Base-by-base conservation (phyloP, 2,113 vertebrate genomes). In the Microcebus ravelobensis region DNA sequence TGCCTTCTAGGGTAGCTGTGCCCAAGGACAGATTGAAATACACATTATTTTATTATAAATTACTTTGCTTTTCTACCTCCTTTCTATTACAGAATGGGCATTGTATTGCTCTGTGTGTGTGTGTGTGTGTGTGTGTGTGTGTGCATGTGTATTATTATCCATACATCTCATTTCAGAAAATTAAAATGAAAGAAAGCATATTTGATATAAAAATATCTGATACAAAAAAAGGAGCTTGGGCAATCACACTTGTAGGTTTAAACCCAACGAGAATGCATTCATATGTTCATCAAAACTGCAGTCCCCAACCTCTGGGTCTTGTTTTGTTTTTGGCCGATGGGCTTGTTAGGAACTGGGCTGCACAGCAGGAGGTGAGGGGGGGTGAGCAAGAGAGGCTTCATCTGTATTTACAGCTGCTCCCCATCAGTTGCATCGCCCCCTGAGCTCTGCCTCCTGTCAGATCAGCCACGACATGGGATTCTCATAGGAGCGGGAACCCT, bases 101-200 rank as follows among this genome's bases (percentile, higher is more conserved):
- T 45, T 13, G 15, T 50, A 6, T n/a, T 50, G 88, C 36, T 20
- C 31, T 36, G 34, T 65, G 73, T 89, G 42, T 80, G 45, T 68
- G 42, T 80, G 45, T 67, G 50, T 79, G 5, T 39, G 39, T 39
- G 4, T 39, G 79, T 70, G n/a, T 85, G 86, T 82, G 42, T 84
- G 59, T 73, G 29, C 10, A 27, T 45, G 31, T 87, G 82, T 55
- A 45, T 90, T 76, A 45, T 90, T 76, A 34, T 27, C n/a, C 29
- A 7, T 65, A 45, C 65, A 74, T 76, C 77, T 73, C 59, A 90
- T 80, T 95, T 90, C 59, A 84, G 87, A 90, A 77, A 92, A 74
- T 73, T 73, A 63, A 96, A 95, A 73, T 36, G 18, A 52, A 77
- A 77, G 48, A 34, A 77, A 77, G 15, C 74, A 6, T 12, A 52